Evolutionary conservation across 1,140 invertebrate genomes (phyloP).

Genomic region (Euwallacea similis): DNA sequence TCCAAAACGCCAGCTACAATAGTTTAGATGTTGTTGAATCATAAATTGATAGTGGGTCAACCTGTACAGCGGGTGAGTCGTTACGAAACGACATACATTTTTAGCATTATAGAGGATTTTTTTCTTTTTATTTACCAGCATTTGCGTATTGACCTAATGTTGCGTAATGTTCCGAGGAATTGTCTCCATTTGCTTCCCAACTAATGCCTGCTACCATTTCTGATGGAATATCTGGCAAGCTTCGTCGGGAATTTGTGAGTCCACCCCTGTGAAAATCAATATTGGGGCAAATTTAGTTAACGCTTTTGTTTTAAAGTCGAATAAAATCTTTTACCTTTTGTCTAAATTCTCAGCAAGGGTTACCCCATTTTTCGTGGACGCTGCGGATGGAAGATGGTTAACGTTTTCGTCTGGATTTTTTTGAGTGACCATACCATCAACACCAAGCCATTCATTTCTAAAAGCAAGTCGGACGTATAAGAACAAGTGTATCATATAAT

Average conservation of each 20-base stretch:
- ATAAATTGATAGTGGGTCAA: too few species aligned
- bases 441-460: constrained; percentile 59
- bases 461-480: constrained; percentile 19
- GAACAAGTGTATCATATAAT: neutral
- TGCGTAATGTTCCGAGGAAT: constrained; percentile 67
- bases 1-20: too few species aligned
- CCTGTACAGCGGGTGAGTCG: neutral
- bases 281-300: too few species aligned
- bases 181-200: constrained; percentile 58
- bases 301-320: neutral
- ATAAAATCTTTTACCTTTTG: constrained; percentile 43
- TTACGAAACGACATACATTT: constrained; percentile 15
- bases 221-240: constrained; percentile 67
- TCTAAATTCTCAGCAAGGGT: constrained; percentile 48
- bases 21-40: too few species aligned
- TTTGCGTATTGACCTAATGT: constrained; percentile 60
- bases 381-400: constrained; percentile 53
- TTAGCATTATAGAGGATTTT: neutral
- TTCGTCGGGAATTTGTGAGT: constrained; percentile 60
- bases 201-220: constrained; percentile 53
- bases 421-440: constrained; percentile 60
- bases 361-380: constrained; percentile 42
- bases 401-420: constrained; percentile 60
- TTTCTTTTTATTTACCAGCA: constrained; percentile 31
- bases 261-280: constrained; percentile 27